phyloP scores from a whole-genome alignment of 2,888 invertebrate species.

The Volucella bombylans region DNA sequence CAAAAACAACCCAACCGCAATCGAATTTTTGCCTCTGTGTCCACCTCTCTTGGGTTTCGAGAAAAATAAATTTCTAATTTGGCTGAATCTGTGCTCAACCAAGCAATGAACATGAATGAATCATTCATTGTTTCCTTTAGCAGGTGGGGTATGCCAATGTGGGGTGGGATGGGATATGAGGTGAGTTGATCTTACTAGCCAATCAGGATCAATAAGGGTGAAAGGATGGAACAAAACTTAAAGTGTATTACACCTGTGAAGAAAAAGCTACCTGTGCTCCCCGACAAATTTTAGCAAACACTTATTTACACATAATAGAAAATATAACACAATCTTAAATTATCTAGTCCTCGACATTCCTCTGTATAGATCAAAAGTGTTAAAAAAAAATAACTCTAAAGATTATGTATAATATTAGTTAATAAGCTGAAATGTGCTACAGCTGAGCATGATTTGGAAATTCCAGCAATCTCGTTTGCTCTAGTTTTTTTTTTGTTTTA shows the following conservation, averaged over 20 bases:
- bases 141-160: conserved; percentile 48
- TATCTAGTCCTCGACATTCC: conserved; percentile 9
- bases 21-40: conserved; percentile 20
- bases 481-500: conserved; percentile 40
- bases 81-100: conserved; percentile 70
- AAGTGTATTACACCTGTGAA: conserved; percentile 6
- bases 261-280: conserved; percentile 6
- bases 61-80: conserved; percentile 34
- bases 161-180: conserved; percentile 27
- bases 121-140: conserved; percentile 29
- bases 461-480: conserved; percentile 58
- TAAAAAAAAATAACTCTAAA: conserved; percentile 25
- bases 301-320: conserved; percentile 33
- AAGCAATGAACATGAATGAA: conserved; percentile 50
- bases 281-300: conserved; percentile 9
- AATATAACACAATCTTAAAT: conserved; percentile 36
- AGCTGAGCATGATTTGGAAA: conserved; percentile 60
- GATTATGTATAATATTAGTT: conserved; percentile 60
- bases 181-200: not conserved
- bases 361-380: conserved; percentile 22
- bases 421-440: conserved; percentile 74
- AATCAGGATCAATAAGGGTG: conserved; percentile 26
- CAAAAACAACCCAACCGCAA: conserved; percentile 40
- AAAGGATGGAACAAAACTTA: conserved; percentile 24
- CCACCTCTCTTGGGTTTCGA: conserved; percentile 13